A percentile compares a stretch with the other conserved stretches of the same genome.
Conservation (phyloP, 2,113 vertebrate species). For the Cochlearius cochlearius region DNA sequence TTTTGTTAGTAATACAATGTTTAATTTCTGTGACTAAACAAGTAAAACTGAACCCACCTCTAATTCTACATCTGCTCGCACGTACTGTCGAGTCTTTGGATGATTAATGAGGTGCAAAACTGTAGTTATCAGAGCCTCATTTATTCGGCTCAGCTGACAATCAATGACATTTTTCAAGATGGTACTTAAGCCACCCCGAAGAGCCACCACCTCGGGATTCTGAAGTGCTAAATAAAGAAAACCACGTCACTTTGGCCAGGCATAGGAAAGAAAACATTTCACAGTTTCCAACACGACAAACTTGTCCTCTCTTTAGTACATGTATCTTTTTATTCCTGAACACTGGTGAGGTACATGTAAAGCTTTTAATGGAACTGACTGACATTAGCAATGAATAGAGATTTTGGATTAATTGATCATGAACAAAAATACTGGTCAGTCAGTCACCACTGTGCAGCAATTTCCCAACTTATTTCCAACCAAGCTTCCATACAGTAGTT, state of each 20-base stretch:
- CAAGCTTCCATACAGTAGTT: not conserved
- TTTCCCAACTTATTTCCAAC: not conserved
- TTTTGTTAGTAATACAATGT: not conserved
- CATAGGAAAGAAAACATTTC: not conserved
- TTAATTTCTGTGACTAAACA: not conserved
- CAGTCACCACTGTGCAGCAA: not conserved
- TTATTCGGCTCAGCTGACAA: constrained; percentile 96
- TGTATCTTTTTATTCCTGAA: not conserved
- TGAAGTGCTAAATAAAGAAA: constrained; percentile 84
- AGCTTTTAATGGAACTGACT: not conserved
- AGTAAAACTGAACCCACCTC: constrained; percentile 80
- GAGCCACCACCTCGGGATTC: constrained; percentile 96
- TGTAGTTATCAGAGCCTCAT: constrained; percentile 96
- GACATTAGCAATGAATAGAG: not conserved
- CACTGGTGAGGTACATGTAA: not conserved
- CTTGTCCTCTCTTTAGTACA: not conserved
- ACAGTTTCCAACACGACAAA: not conserved
- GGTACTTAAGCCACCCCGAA: constrained; percentile 92
- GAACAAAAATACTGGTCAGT: not conserved
- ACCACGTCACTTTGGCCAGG: not conserved
- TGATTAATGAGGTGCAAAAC: constrained; percentile 98
- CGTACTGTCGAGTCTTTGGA: constrained; percentile 93
- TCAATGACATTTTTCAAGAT: constrained; percentile 97
- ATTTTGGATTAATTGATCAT: not conserved
- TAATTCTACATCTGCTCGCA: constrained; percentile 92